Evolutionary conservation across 2,888 invertebrate species (phyloP).

Genomic region (Fragum whitleyi): DNA sequence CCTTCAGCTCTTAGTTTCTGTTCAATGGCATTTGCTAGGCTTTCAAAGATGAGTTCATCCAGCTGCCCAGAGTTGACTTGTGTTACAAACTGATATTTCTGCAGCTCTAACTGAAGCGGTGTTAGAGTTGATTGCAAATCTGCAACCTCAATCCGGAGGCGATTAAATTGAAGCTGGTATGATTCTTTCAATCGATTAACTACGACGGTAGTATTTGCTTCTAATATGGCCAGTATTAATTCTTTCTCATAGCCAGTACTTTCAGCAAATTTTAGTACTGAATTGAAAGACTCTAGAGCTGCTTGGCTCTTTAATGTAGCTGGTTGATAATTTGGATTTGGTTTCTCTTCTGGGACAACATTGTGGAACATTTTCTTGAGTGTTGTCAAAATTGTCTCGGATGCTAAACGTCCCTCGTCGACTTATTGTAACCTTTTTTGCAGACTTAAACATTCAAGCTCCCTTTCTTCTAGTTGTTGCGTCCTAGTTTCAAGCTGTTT

Average conservation of each 20-base stretch:
- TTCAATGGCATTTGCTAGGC: constrained; percentile 11
- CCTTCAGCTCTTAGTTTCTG: background rate
- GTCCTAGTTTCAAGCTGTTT: constrained; percentile 33
- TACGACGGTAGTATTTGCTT: constrained; percentile 17
- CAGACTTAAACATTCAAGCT: constrained; percentile 11
- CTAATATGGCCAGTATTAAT: background rate
- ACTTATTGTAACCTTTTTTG: background rate
- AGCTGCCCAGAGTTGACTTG: constrained; percentile 9
- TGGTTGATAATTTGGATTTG: background rate
- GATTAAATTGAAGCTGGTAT: background rate
- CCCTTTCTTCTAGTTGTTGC: constrained; percentile 30
- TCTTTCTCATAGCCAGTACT: background rate
- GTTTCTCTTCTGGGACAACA: background rate
- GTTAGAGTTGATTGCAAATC: constrained; percentile 7
- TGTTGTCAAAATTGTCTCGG: background rate
- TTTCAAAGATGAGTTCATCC: constrained; percentile 14
- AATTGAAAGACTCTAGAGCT: background rate
- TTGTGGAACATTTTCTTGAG: background rate
- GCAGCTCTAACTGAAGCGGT: constrained; percentile 9
- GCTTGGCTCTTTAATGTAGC: constrained; percentile 13
- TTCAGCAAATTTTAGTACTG: background rate
- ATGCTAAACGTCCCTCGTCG: background rate
- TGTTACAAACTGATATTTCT: constrained; percentile 6
- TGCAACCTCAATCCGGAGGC: background rate
- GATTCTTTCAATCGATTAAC: constrained; percentile 15